Conservation (phyloP, 2,113 vertebrate genomes). For the Candoia aspera region DNA sequence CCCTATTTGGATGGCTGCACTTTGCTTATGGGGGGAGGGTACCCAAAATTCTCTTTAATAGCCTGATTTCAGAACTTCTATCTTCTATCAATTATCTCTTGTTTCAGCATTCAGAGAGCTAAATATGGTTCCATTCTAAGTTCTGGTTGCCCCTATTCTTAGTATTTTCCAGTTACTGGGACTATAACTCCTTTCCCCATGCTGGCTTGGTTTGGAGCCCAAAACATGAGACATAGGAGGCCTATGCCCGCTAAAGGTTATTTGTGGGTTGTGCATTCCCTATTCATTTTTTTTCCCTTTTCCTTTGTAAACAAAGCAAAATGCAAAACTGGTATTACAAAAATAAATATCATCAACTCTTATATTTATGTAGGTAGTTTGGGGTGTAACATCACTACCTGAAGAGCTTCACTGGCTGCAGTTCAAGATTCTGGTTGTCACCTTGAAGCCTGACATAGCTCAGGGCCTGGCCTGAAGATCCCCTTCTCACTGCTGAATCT, state of each 20-base stretch:
- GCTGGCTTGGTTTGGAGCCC: neutral
- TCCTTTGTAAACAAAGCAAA: neutral
- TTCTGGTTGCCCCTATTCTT: neutral
- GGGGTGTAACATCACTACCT: neutral
- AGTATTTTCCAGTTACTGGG: neutral
- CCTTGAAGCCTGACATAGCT: neutral
- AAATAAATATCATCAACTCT: neutral
- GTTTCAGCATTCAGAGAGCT: neutral
- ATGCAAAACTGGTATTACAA: neutral
- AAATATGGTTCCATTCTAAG: neutral
- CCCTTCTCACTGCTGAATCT: neutral
- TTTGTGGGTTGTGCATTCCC: neutral
- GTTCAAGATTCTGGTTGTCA: neutral
- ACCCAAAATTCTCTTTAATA: neutral
- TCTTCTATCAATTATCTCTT: neutral
- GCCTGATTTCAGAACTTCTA: neutral
- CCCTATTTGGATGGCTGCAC: neutral
- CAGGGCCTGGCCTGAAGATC: neutral
- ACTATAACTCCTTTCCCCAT: neutral
- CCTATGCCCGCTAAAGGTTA: neutral
- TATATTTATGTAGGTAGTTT: neutral
- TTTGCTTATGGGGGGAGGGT: neutral
- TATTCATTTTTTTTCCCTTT: neutral
- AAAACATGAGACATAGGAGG: neutral
- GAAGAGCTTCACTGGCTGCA: neutral